Percentiles rank a stretch among this genome's conserved stretches.
These are phyloP conservation scores for Euplagia quadripunctaria DNA, from an alignment of 2,888 invertebrate genomes.

Conservation along the genomic window DNA sequence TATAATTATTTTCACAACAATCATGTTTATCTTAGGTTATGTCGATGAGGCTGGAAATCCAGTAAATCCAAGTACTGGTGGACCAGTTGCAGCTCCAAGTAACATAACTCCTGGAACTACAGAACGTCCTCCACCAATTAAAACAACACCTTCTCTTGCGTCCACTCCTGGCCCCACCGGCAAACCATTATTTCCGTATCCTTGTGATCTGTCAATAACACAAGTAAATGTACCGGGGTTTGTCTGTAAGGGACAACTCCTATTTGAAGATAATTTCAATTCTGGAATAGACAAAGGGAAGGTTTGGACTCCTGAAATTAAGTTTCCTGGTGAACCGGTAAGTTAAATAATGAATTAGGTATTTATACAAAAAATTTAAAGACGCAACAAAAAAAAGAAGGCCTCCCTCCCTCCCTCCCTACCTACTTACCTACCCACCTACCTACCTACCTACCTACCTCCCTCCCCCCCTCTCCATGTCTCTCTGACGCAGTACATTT, in stretches of 20 bases:
- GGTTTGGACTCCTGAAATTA: constrained; percentile 87
- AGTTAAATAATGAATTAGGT: constrained; percentile 48
- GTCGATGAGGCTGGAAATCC: constrained; percentile 74
- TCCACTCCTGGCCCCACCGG: not conserved
- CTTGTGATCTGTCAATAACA: constrained; percentile 72
- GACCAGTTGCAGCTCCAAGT: not conserved
- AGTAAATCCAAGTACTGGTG: constrained; percentile 36
- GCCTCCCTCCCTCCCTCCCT: too few relatives aligned
- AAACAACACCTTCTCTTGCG: not conserved
- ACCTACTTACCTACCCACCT: too few relatives aligned
- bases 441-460: too few relatives aligned
- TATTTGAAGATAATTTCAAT: constrained; percentile 89
- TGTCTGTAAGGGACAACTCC: constrained; percentile 86
- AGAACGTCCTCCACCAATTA: not conserved
- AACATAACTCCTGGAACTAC: not conserved
- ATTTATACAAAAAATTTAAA: too few relatives aligned
- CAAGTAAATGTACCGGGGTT: constrained; percentile 71
- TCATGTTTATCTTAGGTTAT: constrained; percentile 55
- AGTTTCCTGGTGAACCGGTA: constrained; percentile 89
- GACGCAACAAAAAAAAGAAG: too few relatives aligned
- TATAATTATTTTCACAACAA: not conserved
- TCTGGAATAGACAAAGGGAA: constrained; percentile 72
- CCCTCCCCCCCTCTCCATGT: too few relatives aligned
- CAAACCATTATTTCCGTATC: constrained; percentile 44
- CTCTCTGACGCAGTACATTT: too few relatives aligned